A percentile compares a stretch with the other conserved stretches of the same genome.
phyloP scores from a whole-genome alignment of 2,888 invertebrate species.

The Papilio protenor region DNA sequence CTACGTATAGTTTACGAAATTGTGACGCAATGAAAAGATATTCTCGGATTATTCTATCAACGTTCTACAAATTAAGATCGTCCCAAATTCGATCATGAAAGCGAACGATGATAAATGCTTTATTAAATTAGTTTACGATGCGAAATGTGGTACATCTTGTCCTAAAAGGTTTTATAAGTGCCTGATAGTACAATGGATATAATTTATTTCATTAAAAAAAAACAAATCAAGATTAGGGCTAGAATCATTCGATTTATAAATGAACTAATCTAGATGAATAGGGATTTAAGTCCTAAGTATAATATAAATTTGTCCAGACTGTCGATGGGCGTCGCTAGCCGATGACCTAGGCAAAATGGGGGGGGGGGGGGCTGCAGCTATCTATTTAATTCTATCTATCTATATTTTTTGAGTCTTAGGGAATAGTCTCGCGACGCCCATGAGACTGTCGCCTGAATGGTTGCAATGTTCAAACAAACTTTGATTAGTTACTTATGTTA shows the following conservation, averaged over 20 bases:
- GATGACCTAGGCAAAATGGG: too few species aligned
- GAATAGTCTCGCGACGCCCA: too few species aligned
- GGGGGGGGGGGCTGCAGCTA: too few species aligned
- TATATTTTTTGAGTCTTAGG: too few species aligned
- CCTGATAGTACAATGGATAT: neutral
- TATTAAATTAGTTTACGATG: conserved; percentile 12
- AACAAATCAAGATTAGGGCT: neutral
- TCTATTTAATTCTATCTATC: too few species aligned
- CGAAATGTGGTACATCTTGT: conserved; percentile 7
- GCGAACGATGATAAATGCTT: conserved; percentile 19
- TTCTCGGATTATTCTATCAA: conserved; percentile 24
- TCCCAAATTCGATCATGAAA: conserved; percentile 31
- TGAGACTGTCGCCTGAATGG: too few species aligned
- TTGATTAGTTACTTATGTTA: neutral
- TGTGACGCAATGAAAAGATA: conserved; percentile 19
- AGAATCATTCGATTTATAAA: neutral
- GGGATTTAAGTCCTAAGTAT: neutral
- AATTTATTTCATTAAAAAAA: neutral
- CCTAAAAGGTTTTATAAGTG: conserved; percentile 23
- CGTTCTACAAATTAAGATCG: conserved; percentile 18
- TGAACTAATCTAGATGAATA: neutral
- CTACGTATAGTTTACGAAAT: conserved; percentile 4
- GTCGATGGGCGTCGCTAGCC: too few species aligned
- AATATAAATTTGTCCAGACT: neutral
- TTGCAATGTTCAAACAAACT: neutral